Percentiles rank a stretch among this genome's conserved stretches.
Conservation (phyloP, 64 coral and sea anemone species). For the Porites lutea region DNA sequence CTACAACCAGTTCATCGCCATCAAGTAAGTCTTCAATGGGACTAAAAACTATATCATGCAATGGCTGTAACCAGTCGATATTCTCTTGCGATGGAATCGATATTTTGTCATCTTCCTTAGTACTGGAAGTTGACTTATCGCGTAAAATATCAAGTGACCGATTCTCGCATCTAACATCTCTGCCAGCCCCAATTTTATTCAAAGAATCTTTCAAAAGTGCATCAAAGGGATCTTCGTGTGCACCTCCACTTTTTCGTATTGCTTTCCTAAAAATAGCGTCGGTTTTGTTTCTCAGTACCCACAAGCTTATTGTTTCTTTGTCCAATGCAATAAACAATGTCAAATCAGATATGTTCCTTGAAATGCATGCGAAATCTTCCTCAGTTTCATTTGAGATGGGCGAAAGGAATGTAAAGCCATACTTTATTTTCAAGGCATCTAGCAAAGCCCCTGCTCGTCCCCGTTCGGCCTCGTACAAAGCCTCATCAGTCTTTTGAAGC, state of each 20-base stretch:
- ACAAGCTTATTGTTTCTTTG: background rate
- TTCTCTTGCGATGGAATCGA: background rate
- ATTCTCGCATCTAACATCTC: background rate
- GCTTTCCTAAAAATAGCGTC: background rate
- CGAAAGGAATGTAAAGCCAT: background rate
- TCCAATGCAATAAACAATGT: background rate
- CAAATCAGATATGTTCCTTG: background rate
- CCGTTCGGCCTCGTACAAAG: slow-evolving; percentile 29
- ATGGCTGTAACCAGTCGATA: background rate
- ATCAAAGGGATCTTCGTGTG: background rate
- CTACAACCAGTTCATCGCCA: slow-evolving; percentile 42
- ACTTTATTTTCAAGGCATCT: slow-evolving; percentile 5
- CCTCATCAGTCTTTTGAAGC: slow-evolving; percentile 1
- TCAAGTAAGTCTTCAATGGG: slow-evolving; percentile 8
- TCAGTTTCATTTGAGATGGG: background rate
- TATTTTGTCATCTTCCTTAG: background rate
- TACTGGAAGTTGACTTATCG: background rate
- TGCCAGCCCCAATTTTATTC: background rate
- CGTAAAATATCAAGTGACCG: background rate
- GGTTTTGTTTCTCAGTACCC: background rate
- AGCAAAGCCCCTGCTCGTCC: background rate
- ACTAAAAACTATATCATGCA: background rate
- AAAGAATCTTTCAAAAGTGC: background rate
- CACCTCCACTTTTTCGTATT: too few species aligned
- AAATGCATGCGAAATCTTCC: background rate